phyloP scores from a whole-genome alignment of 2,797 vertebrate species.

The Monodelphis domestica region DNA sequence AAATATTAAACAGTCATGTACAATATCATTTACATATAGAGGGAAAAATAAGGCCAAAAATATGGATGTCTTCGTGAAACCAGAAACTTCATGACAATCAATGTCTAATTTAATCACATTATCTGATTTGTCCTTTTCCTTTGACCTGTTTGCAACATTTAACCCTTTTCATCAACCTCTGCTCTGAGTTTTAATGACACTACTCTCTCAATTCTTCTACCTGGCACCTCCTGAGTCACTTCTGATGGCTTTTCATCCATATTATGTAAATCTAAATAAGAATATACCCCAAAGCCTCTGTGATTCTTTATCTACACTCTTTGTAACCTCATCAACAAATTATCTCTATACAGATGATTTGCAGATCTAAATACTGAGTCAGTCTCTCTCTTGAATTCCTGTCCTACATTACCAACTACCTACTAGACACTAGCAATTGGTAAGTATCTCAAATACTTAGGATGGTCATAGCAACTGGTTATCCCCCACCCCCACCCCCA shows the following conservation, averaged over 20 bases:
- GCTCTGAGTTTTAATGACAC: background rate
- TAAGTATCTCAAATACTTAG: background rate
- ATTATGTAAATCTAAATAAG: background rate
- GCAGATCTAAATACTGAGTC: background rate
- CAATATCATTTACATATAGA: background rate
- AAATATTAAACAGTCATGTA: background rate
- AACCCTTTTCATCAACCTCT: background rate
- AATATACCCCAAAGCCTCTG: background rate
- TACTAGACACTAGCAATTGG: background rate
- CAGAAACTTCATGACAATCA: background rate
- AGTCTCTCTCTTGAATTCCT: background rate
- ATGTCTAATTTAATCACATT: background rate
- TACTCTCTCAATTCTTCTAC: background rate
- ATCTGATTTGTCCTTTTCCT: background rate
- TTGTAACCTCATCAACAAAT: background rate
- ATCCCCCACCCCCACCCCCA: too few species aligned
- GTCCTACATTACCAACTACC: background rate
- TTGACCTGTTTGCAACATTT: background rate
- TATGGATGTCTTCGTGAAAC: background rate
- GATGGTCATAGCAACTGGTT: background rate
- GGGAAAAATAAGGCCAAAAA: background rate
- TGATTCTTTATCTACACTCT: background rate
- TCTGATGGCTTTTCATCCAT: background rate
- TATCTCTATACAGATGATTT: background rate
- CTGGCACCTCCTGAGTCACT: background rate